Conservation (phyloP, 2,113 vertebrate genomes). For the Aspiorhynchus laticeps region DNA sequence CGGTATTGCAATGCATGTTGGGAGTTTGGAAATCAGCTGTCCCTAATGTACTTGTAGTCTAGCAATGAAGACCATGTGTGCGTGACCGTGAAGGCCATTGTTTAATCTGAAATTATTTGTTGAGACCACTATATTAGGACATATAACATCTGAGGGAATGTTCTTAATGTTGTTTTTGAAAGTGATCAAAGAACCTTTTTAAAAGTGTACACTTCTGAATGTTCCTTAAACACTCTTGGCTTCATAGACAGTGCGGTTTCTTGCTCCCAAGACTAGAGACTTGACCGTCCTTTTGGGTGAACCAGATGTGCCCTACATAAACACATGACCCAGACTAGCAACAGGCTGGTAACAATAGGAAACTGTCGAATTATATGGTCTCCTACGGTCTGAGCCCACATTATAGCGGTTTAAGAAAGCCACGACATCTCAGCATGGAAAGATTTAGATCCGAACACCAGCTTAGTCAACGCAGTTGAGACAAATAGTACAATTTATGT, state of each 20-base stretch:
- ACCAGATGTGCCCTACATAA: conserved; percentile 25
- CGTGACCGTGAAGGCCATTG: background rate
- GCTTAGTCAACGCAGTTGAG: background rate
- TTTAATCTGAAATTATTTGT: background rate
- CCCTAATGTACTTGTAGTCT: background rate
- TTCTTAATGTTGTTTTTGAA: background rate
- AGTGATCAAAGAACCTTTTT: background rate
- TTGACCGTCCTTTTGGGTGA: background rate
- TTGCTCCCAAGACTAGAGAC: conserved; percentile 3
- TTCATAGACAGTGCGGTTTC: background rate
- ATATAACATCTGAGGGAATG: background rate
- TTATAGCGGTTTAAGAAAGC: background rate
- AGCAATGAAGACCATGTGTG: background rate
- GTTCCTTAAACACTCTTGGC: background rate
- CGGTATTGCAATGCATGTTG: background rate
- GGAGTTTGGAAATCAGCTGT: background rate
- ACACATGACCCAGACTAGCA: conserved; percentile 15
- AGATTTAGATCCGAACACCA: background rate
- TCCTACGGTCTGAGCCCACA: background rate
- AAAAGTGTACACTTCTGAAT: background rate
- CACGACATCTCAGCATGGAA: background rate
- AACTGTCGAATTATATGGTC: background rate
- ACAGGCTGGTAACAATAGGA: conserved; percentile 24
- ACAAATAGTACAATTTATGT: conserved; percentile 7
- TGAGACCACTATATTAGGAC: background rate